phyloP scores from a whole-genome alignment of 2,113 vertebrate genomes.

The Irena cyanogastra region DNA sequence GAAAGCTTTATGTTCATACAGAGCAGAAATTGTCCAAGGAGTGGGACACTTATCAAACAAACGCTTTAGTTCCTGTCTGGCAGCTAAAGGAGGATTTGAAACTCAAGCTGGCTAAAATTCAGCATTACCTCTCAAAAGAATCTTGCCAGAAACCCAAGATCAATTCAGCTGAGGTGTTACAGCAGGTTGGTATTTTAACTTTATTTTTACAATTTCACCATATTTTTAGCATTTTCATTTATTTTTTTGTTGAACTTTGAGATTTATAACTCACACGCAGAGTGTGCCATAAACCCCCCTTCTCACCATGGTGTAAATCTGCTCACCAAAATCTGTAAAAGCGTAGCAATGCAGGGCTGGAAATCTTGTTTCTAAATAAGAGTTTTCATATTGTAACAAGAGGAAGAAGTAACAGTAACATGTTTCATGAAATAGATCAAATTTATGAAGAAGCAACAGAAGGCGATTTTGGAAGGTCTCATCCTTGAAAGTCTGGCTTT shows the following conservation, averaged over 20 bases:
- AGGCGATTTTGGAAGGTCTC: conserved; percentile 72
- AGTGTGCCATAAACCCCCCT: background rate
- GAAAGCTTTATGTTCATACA: conserved; percentile 63
- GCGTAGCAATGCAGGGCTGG: background rate
- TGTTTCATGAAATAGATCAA: conserved; percentile 71
- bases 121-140: background rate
- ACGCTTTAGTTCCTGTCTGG: conserved; percentile 77
- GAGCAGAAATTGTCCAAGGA: conserved; percentile 75
- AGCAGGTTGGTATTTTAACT: conserved; percentile 76
- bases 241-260: background rate
- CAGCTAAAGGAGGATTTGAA: conserved; percentile 80
- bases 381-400: background rate
- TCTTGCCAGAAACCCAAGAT: background rate
- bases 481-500: conserved; percentile 66
- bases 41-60: conserved; percentile 62
- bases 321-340: background rate
- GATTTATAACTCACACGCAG: background rate
- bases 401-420: background rate
- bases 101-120: conserved; percentile 67
- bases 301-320: background rate
- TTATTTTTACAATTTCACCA: background rate
- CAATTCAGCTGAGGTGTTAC: conserved; percentile 63
- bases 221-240: background rate
- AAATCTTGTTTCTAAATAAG: background rate
- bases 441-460: conserved; percentile 82